Conservation (phyloP, 2,888 invertebrate genomes). For the Nomada fucata region DNA sequence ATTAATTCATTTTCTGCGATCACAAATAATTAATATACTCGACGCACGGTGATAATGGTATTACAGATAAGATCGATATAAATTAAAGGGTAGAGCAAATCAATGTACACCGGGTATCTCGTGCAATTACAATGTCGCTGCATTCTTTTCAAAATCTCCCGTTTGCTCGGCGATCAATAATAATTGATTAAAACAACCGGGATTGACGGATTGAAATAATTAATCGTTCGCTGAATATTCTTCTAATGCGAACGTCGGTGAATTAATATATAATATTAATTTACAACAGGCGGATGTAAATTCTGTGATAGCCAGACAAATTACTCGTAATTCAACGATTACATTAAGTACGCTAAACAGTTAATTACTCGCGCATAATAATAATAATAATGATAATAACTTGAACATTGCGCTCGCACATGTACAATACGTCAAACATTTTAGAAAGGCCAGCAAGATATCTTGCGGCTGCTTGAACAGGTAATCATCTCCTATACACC, state of each 20-base stretch:
- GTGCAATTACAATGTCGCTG: not conserved
- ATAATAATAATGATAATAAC: no score
- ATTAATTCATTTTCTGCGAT: not conserved
- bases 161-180: not conserved
- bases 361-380: no score
- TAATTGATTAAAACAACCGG: not conserved
- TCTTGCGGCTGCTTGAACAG: not conserved
- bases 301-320: not conserved
- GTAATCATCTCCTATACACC: not conserved
- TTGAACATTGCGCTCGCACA: no score
- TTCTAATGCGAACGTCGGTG: no score
- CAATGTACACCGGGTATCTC: not conserved
- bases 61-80: not conserved
- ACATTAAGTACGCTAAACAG: no score
- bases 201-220: no score
- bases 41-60: no score
- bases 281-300: not conserved
- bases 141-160: not conserved
- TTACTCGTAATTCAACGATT: not conserved
- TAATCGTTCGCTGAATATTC: no score
- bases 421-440: not conserved
- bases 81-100: not conserved
- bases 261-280: no score
- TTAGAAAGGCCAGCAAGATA: slow-evolving; percentile 13
- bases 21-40: not conserved